Conservation (phyloP, 1,140 invertebrate species). For the Leguminivora glycinivorella region DNA sequence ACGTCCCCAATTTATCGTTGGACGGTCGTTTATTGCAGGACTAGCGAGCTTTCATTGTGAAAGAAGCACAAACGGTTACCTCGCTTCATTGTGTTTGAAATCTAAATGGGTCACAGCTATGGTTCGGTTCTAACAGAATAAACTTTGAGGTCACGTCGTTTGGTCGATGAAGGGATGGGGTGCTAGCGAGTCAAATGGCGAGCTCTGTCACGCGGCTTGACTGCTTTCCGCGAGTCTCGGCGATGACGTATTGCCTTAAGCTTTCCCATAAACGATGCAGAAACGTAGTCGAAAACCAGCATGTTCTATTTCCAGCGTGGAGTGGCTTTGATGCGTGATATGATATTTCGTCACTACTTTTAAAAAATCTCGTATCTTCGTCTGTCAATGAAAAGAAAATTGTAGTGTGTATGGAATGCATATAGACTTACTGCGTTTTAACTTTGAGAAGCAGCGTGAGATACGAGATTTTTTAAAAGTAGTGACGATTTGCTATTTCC, state of each 20-base stretch:
- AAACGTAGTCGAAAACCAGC: neutral
- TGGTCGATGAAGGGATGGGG: neutral
- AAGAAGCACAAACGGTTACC: neutral
- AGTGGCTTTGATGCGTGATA: neutral
- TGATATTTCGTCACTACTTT: neutral
- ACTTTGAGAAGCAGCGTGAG: too few relatives aligned
- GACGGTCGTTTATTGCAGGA: conserved; percentile 7
- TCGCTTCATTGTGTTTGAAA: neutral
- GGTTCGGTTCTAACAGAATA: neutral
- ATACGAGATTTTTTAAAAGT: too few relatives aligned
- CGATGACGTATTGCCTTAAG: conserved; percentile 15
- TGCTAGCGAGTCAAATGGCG: conserved; percentile 13
- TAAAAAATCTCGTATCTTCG: too few relatives aligned
- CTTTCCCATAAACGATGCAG: neutral
- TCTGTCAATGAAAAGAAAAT: too few relatives aligned
- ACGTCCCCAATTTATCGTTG: conserved; percentile 24
- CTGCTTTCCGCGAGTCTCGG: neutral
- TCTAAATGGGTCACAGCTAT: neutral
- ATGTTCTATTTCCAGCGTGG: neutral
- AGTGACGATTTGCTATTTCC: too few relatives aligned
- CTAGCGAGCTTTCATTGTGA: neutral
- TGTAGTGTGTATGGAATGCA: too few relatives aligned
- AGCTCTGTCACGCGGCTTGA: neutral
- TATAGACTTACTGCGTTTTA: too few relatives aligned
- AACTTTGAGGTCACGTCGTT: neutral